phyloP scores from a whole-genome alignment of 2,113 vertebrate genomes.

The Meriones unguiculatus region DNA sequence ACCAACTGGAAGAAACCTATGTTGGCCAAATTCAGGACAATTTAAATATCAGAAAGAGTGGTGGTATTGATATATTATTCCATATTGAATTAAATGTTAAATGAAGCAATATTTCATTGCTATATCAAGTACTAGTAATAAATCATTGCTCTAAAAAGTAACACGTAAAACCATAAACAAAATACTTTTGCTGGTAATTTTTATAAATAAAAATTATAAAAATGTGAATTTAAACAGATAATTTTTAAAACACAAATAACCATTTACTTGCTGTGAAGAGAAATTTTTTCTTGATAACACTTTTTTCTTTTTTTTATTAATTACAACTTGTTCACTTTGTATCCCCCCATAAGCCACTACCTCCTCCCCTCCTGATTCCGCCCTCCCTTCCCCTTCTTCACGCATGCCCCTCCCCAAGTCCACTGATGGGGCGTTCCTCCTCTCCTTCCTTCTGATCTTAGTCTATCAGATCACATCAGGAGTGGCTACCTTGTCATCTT shows the following conservation, averaged over 20 bases:
- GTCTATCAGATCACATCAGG: too few species aligned
- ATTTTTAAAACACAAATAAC: background rate
- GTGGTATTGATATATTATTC: background rate
- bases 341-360: too few species aligned
- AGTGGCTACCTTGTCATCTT: too few species aligned
- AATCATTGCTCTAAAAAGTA: background rate
- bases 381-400: too few species aligned
- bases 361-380: too few species aligned
- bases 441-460: too few species aligned
- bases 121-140: background rate
- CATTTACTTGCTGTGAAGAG: background rate
- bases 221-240: background rate
- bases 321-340: too few species aligned
- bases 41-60: constrained; percentile 47
- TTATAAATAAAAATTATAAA: background rate
- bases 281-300: background rate
- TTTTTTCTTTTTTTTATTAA: background rate
- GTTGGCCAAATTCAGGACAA: constrained; percentile 51
- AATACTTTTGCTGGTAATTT: background rate
- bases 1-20: constrained; percentile 54
- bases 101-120: background rate
- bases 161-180: background rate
- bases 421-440: too few species aligned
- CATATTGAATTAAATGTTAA: constrained; percentile 20
- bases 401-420: too few species aligned